Evolutionary conservation across 1,140 invertebrate genomes (phyloP).

Genomic region (Adelges cooleyi): DNA sequence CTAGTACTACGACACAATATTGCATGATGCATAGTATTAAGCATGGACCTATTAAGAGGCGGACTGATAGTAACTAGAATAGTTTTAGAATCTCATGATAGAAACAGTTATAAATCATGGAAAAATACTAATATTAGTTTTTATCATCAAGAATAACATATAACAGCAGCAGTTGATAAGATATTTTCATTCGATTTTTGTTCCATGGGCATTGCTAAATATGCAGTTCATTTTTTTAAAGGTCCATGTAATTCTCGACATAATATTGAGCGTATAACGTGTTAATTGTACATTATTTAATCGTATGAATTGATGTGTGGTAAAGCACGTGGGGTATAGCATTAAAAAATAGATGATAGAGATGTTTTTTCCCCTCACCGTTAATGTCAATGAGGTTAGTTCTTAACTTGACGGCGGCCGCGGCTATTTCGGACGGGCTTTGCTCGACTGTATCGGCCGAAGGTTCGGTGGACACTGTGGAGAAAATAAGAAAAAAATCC

Average conservation of each 20-base stretch:
- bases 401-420: not conserved
- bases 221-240: not conserved
- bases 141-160: too few relatives aligned
- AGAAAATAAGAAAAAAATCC: constrained; percentile 8
- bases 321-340: not conserved
- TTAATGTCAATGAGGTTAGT: constrained; percentile 5
- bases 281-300: not conserved
- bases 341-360: not conserved
- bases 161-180: too few relatives aligned
- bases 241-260: not conserved
- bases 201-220: not conserved
- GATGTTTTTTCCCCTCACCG: constrained; percentile 12
- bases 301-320: not conserved
- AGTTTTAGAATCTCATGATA: too few relatives aligned
- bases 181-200: not conserved
- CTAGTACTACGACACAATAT: not conserved
- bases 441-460: not conserved
- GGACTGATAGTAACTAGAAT: too few relatives aligned
- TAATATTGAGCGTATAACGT: not conserved
- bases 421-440: not conserved
- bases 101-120: too few relatives aligned
- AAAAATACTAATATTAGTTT: too few relatives aligned
- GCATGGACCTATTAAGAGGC: not conserved
- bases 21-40: not conserved
- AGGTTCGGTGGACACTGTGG: constrained; percentile 8